Evolutionary conservation across 2,797 vertebrate species (phyloP).

Genomic region (Poecilia wingei): DNA sequence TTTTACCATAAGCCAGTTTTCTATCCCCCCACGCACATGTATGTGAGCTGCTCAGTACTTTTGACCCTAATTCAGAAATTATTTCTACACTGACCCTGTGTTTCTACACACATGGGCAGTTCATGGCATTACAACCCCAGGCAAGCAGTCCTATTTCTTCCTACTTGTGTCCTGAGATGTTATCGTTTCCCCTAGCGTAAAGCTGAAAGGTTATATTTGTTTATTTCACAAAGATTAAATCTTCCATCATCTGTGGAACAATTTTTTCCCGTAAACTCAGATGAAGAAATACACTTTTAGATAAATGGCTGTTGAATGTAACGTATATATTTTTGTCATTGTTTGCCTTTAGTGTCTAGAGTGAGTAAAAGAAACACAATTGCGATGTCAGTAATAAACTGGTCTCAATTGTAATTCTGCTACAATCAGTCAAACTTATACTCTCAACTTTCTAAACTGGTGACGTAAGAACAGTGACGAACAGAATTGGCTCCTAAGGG

Average conservation of each 20-base stretch:
- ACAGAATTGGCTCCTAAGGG: neutral
- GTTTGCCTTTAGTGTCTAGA: constrained; percentile 3
- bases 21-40: neutral
- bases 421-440: neutral
- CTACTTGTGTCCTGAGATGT: constrained; percentile 51
- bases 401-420: neutral
- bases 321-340: constrained; percentile 48
- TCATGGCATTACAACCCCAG: constrained; percentile 54
- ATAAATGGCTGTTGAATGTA: constrained; percentile 53
- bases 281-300: constrained; percentile 59
- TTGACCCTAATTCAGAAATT: neutral
- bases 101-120: constrained; percentile 16
- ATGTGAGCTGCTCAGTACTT: neutral
- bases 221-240: constrained; percentile 74
- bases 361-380: neutral
- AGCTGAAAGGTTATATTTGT: constrained; percentile 70
- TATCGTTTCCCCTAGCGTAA: constrained; percentile 59
- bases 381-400: neutral
- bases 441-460: neutral
- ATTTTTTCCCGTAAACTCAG: constrained; percentile 61
- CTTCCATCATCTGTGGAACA: constrained; percentile 62
- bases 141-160: constrained; percentile 59
- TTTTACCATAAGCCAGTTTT: neutral
- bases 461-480: neutral
- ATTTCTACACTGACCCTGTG: neutral